Evolutionary conservation across 1,140 invertebrate genomes (phyloP).

Genomic region (Cecropterus lyciades): DNA sequence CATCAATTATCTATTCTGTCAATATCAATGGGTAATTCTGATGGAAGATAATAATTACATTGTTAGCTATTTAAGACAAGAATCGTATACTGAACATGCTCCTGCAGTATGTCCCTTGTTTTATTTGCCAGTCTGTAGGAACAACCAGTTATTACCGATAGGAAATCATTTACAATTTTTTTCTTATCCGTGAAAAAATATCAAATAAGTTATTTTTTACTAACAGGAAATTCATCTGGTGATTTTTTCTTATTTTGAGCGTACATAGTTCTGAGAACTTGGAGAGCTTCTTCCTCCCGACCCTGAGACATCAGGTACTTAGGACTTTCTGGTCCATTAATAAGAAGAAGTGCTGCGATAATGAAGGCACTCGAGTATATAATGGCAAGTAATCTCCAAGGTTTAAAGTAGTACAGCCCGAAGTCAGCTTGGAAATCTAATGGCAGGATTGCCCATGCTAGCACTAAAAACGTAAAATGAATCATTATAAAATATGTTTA

Average conservation of each 20-base stretch:
- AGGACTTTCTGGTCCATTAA: slow-evolving; percentile 89
- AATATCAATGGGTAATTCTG: no score
- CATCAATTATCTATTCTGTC: no score
- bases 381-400: slow-evolving; percentile 87
- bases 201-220: no score
- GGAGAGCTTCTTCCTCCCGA: slow-evolving; percentile 85
- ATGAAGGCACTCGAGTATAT: slow-evolving; percentile 69
- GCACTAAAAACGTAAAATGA: slow-evolving; percentile 67
- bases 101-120: no score
- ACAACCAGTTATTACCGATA: no score
- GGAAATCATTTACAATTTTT: no score
- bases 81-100: no score
- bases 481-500: no score
- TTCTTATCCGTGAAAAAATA: no score
- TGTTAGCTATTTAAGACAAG: no score
- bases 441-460: slow-evolving; percentile 88
- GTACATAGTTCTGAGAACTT: slow-evolving; percentile 86
- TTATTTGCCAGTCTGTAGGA: no score
- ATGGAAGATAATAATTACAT: no score
- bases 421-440: slow-evolving; percentile 76
- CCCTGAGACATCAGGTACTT: slow-evolving; percentile 89
- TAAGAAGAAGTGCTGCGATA: slow-evolving; percentile 80
- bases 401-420: slow-evolving; percentile 79
- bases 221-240: slow-evolving; percentile 65
- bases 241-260: slow-evolving; percentile 84